These are phyloP conservation scores for Notolabrus celidotus DNA, from an alignment of 2,797 vertebrate species.

Conservation along the genomic window DNA sequence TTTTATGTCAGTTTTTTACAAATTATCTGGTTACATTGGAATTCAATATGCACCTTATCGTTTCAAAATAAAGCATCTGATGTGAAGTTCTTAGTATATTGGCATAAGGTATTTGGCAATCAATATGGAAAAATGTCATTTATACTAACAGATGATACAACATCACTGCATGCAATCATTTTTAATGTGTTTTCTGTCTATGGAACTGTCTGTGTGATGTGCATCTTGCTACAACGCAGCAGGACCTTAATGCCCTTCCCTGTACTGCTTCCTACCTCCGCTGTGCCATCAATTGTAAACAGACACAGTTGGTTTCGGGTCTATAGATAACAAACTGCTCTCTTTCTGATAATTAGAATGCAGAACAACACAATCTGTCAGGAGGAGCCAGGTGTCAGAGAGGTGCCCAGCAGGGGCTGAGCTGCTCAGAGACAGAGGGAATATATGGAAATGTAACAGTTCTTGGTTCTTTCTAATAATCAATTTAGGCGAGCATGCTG, in stretches of 20 bases:
- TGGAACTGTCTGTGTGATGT: slow-evolving; percentile 21
- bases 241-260: slow-evolving; percentile 26
- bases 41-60: neutral
- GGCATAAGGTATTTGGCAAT: neutral
- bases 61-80: slow-evolving; percentile 3
- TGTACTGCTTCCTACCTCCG: slow-evolving; percentile 11
- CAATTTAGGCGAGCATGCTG: slow-evolving; percentile 38
- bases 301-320: slow-evolving; percentile 28
- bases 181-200: slow-evolving; percentile 10
- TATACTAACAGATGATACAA: neutral
- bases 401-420: slow-evolving; percentile 39
- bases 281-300: slow-evolving; percentile 39
- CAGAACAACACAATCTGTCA: slow-evolving; percentile 29
- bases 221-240: slow-evolving; percentile 10
- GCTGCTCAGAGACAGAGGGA: slow-evolving; percentile 20
- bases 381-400: slow-evolving; percentile 31
- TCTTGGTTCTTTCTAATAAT: slow-evolving; percentile 50
- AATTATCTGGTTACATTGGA: slow-evolving; percentile 15
- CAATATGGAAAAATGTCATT: neutral
- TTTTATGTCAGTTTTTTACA: slow-evolving; percentile 22
- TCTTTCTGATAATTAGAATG: slow-evolving; percentile 41
- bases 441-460: slow-evolving; percentile 11
- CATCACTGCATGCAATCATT: neutral
- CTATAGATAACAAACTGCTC: slow-evolving; percentile 34
- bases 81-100: slow-evolving; percentile 2